Percentiles rank a stretch among this genome's conserved stretches.
Evolutionary conservation across 2,888 invertebrate species (phyloP).

Genomic region (Cerceris rybyensis): DNA sequence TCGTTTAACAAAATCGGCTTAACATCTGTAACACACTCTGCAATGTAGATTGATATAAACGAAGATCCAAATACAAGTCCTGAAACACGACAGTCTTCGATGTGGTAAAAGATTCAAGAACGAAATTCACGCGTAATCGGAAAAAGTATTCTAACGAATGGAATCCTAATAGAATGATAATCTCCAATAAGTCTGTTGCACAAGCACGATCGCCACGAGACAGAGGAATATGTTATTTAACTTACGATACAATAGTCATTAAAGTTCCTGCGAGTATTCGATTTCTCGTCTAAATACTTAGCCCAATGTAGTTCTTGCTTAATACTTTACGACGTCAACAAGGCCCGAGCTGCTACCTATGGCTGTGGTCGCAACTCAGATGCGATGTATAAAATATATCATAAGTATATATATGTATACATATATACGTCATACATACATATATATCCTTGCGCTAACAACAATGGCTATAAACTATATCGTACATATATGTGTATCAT

Average conservation of each 20-base stretch:
- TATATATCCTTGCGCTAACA: conserved; percentile 48
- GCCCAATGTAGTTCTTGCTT: conserved; percentile 5
- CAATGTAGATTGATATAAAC: conserved; percentile 33
- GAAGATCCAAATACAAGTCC: conserved; percentile 24
- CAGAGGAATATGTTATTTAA: conserved; percentile 10
- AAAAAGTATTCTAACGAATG: conserved; percentile 10
- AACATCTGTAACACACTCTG: conserved; percentile 49
- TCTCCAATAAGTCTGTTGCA: conserved; percentile 75
- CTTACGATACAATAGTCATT: conserved; percentile 9
- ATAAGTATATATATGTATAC: conserved; percentile 46
- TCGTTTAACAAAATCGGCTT: conserved; percentile 64
- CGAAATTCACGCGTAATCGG: neutral
- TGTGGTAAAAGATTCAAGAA: conserved; percentile 7
- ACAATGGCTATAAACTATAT: conserved; percentile 60
- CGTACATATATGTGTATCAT: conserved; percentile 36
- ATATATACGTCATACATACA: conserved; percentile 21
- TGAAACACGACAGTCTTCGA: conserved; percentile 31
- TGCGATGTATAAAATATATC: conserved; percentile 78
- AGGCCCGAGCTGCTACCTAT: conserved; percentile 77
- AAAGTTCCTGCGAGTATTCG: conserved; percentile 38
- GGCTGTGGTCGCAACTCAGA: conserved; percentile 78
- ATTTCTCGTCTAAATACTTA: conserved; percentile 23
- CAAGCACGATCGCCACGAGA: conserved; percentile 53
- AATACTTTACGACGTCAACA: conserved; percentile 64
- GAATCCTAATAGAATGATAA: neutral